These are phyloP conservation scores for Mirza zaza DNA, from an alignment of 2,113 vertebrate species.

Conservation along the genomic window DNA sequence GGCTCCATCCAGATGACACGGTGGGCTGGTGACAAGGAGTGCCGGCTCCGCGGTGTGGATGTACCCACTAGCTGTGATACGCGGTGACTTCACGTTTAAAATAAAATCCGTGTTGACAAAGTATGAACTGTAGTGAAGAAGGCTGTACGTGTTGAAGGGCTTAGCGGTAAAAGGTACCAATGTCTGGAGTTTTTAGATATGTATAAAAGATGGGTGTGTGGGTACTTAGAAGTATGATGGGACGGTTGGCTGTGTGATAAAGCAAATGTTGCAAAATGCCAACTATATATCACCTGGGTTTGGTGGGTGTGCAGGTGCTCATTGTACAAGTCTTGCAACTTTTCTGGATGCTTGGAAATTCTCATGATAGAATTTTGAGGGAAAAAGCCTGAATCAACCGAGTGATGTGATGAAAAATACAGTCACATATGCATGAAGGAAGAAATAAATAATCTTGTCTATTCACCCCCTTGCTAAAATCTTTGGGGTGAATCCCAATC, in stretches of 20 bases:
- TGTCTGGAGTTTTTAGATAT: background rate
- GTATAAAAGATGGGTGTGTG: background rate
- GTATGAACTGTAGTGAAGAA: no score
- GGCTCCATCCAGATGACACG: background rate
- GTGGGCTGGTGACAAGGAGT: fast-evolving
- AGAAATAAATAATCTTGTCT: background rate
- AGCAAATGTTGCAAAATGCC: background rate
- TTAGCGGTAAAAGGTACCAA: background rate
- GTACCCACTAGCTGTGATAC: background rate
- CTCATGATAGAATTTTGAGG: background rate
- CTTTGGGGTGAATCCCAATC: background rate
- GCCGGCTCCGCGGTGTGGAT: background rate
- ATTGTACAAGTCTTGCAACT: background rate
- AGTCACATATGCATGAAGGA: background rate
- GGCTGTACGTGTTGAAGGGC: fast-evolving
- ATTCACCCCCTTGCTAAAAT: background rate
- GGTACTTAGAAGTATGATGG: fast-evolving
- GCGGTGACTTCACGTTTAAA: background rate
- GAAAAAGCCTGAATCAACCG: background rate
- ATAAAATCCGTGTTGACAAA: background rate
- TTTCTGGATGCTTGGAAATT: background rate
- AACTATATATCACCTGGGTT: fast-evolving
- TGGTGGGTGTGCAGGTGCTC: no score
- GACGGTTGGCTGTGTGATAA: background rate
- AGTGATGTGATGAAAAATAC: background rate